phyloP scores from a whole-genome alignment of 2,888 invertebrate species.

The Galerucella nymphaeae region DNA sequence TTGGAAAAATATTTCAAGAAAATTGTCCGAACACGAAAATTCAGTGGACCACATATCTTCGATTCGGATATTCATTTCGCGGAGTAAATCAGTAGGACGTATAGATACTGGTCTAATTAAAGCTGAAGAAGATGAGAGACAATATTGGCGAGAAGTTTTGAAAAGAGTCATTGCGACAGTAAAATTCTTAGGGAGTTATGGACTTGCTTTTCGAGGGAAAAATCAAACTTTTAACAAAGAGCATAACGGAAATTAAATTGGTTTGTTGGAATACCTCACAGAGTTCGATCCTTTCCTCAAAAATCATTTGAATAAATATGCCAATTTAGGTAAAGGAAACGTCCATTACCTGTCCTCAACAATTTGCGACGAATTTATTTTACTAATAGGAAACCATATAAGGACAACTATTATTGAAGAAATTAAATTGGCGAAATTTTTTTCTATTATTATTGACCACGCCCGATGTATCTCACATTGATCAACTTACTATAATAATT shows the following conservation, averaged over 20 bases:
- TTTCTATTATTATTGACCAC: slow-evolving; percentile 18
- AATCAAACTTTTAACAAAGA: slow-evolving; percentile 11
- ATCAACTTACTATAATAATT: slow-evolving; percentile 15
- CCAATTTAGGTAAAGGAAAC: too few species aligned
- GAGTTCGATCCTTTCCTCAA: too few species aligned
- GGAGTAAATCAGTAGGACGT: too few species aligned
- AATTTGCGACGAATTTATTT: not conserved
- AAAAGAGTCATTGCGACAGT: slow-evolving; percentile 17
- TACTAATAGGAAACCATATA: not conserved
- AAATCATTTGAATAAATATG: too few species aligned
- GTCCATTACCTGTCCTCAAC: not conserved
- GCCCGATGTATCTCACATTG: not conserved
- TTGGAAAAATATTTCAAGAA: too few species aligned
- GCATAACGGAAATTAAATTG: not conserved
- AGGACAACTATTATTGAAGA: slow-evolving; percentile 6
- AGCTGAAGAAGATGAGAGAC: too few species aligned
- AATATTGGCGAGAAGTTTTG: slow-evolving; percentile 21
- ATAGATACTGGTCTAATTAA: too few species aligned
- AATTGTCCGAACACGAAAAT: too few species aligned
- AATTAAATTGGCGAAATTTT: slow-evolving; percentile 20
- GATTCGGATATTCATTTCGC: too few species aligned
- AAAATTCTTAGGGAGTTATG: slow-evolving; percentile 8
- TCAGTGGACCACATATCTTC: too few species aligned
- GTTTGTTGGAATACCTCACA: too few species aligned
- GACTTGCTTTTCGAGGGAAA: slow-evolving; percentile 26